phyloP scores from a whole-genome alignment of 1,140 invertebrate species.

The Luehdorfia chinensis region DNA sequence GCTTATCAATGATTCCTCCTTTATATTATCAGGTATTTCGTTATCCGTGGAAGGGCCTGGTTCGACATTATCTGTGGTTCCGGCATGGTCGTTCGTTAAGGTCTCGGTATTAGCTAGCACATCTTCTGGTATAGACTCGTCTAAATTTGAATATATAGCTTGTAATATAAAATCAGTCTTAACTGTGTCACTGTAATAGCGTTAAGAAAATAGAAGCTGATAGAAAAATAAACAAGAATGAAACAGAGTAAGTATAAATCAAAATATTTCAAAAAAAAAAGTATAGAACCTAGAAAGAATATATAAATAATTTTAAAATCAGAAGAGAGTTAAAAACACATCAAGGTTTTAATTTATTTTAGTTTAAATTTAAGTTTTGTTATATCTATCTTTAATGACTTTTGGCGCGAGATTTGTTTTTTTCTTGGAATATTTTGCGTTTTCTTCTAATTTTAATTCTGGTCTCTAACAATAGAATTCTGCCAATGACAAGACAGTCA shows the following conservation, averaged over 20 bases:
- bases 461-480: too few species aligned
- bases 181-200: conserved; percentile 76
- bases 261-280: too few species aligned
- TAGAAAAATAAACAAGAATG: too few species aligned
- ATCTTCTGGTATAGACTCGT: conserved; percentile 45
- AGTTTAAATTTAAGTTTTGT: too few species aligned
- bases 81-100: conserved; percentile 46
- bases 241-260: too few species aligned
- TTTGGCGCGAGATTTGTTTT: too few species aligned
- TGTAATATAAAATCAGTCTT: conserved; percentile 79
- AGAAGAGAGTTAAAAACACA: too few species aligned
- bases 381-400: too few species aligned
- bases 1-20: conserved; percentile 80
- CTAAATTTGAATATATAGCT: conserved; percentile 68
- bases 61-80: conserved; percentile 34
- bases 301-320: neutral
- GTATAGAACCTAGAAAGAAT: neutral
- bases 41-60: conserved; percentile 53
- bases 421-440: too few species aligned
- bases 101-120: conserved; percentile 33
- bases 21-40: conserved; percentile 68
- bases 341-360: neutral
- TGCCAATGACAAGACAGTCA: too few species aligned
- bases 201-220: conserved; percentile 35
- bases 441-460: too few species aligned